These are phyloP conservation scores for Dysmachus trigonus DNA, from an alignment of 2,888 invertebrate genomes.

Conservation along the genomic window DNA sequence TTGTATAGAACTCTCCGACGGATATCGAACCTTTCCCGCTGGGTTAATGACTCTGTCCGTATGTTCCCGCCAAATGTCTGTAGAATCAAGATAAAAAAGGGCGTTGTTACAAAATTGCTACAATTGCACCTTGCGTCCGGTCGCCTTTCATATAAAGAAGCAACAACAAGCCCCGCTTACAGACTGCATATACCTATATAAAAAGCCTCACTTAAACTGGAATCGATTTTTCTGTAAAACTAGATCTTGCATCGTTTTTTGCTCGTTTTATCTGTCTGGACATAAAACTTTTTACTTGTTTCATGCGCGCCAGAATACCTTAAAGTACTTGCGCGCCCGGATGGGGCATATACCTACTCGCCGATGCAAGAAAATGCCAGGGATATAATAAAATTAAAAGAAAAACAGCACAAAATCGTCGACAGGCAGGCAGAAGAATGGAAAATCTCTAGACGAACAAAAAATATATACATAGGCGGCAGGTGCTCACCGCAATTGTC, in stretches of 20 bases:
- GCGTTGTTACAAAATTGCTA: conserved; percentile 40
- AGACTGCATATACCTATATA: too few relatives aligned
- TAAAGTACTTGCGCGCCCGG: conserved; percentile 24
- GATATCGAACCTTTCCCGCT: conserved; percentile 38
- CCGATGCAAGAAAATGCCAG: conserved; percentile 15
- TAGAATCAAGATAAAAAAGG: conserved; percentile 30
- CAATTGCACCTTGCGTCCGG: conserved; percentile 44
- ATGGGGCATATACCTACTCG: not conserved
- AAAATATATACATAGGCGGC: conserved; percentile 5
- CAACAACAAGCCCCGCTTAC: conserved; percentile 7
- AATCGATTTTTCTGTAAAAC: conserved; percentile 41
- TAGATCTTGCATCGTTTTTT: conserved; percentile 15
- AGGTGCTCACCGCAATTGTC: conserved; percentile 16
- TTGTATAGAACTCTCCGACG: conserved; percentile 29
- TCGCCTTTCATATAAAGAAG: conserved; percentile 14
- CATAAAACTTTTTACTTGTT: conserved; percentile 32
- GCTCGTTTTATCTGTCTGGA: conserved; percentile 31
- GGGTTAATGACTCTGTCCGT: conserved; percentile 39
- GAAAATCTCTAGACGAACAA: conserved; percentile 11
- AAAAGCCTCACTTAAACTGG: conserved; percentile 36
- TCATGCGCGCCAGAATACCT: conserved; percentile 32
- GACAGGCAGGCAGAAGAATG: conserved; percentile 15
- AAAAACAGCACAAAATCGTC: not conserved
- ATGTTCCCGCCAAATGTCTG: conserved; percentile 41
- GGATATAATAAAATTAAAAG: not conserved